Evolutionary conservation across 1,140 invertebrate genomes (phyloP).

Genomic region (Diabrotica undecimpunctata): DNA sequence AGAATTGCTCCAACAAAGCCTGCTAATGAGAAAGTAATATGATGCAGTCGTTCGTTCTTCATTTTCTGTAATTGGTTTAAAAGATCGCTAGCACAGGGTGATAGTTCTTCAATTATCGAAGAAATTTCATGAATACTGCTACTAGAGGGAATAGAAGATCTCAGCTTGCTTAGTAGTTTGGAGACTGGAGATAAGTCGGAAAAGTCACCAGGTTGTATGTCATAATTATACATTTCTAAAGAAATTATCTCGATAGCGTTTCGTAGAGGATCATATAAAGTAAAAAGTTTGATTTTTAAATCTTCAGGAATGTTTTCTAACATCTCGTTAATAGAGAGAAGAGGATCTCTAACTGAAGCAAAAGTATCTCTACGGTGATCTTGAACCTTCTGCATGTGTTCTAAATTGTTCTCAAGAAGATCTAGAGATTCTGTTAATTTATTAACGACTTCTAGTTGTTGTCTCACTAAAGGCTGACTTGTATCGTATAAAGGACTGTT

Average conservation of each 20-base stretch:
- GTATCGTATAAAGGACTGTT: slow-evolving; percentile 25
- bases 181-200: slow-evolving; percentile 21
- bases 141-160: slow-evolving; percentile 5
- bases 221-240: slow-evolving; percentile 38
- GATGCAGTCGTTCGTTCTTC: slow-evolving; percentile 18
- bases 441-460: slow-evolving; percentile 33
- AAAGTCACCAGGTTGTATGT: slow-evolving; percentile 30
- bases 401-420: slow-evolving; percentile 31
- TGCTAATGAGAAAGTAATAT: slow-evolving; percentile 22
- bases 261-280: slow-evolving; percentile 30
- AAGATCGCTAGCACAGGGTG: background rate
- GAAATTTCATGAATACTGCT: slow-evolving; percentile 6
- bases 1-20: slow-evolving; percentile 25
- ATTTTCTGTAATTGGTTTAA: slow-evolving; percentile 17
- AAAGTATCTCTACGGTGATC: slow-evolving; percentile 33
- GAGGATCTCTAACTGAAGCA: slow-evolving; percentile 25
- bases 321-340: slow-evolving; percentile 31
- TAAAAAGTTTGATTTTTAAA: slow-evolving; percentile 28
- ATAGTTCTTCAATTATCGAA: background rate
- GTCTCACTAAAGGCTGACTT: slow-evolving; percentile 25
- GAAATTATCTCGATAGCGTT: slow-evolving; percentile 41
- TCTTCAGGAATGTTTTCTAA: slow-evolving; percentile 28
- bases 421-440: slow-evolving; percentile 32
- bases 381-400: slow-evolving; percentile 30
- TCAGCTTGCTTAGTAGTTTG: slow-evolving; percentile 10